Percentiles rank a stretch among this genome's conserved stretches.
Evolutionary conservation across 2,797 vertebrate genomes (phyloP).

Genomic region (Paratrypauchen microcephalus): DNA sequence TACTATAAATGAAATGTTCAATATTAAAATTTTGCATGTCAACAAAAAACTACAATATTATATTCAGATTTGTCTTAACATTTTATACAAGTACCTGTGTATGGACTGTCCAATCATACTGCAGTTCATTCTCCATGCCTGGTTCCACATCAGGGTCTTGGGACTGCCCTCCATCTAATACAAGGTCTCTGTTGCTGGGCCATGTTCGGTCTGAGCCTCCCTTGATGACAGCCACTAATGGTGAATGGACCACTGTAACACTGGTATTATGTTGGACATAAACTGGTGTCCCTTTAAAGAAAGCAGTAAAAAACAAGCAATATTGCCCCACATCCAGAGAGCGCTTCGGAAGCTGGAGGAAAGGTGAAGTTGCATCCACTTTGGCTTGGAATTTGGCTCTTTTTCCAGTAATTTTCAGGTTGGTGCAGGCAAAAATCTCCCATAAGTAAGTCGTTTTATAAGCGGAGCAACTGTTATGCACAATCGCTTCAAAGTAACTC

Average conservation of each 20-base stretch:
- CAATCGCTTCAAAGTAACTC: slow-evolving; percentile 75
- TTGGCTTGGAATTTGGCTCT: slow-evolving; percentile 40
- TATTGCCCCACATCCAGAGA: slow-evolving; percentile 68
- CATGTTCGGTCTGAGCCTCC: slow-evolving; percentile 77
- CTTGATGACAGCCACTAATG: slow-evolving; percentile 72
- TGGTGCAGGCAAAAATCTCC: slow-evolving; percentile 66
- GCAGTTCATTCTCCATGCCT: slow-evolving; percentile 50
- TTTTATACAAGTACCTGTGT: slow-evolving; percentile 47
- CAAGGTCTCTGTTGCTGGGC: slow-evolving; percentile 65
- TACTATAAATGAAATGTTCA: no score
- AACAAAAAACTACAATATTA: no score
- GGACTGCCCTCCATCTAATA: slow-evolving; percentile 77
- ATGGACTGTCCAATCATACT: slow-evolving; percentile 70
- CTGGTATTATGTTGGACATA: slow-evolving; percentile 32
- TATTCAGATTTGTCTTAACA: no score
- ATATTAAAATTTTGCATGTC: no score
- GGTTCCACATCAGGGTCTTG: slow-evolving; percentile 72
- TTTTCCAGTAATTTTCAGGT: slow-evolving; percentile 5
- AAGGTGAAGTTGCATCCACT: slow-evolving; percentile 52
- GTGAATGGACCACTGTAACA: slow-evolving; percentile 70
- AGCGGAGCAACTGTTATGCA: slow-evolving; percentile 72
- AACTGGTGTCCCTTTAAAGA: slow-evolving; percentile 72
- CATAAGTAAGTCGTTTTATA: slow-evolving; percentile 76
- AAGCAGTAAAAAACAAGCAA: slow-evolving; percentile 72
- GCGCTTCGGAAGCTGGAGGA: slow-evolving; percentile 70